Base-by-base conservation (phyloP, 2,113 vertebrate genomes). In the Oreochromis tanganicae region DNA sequence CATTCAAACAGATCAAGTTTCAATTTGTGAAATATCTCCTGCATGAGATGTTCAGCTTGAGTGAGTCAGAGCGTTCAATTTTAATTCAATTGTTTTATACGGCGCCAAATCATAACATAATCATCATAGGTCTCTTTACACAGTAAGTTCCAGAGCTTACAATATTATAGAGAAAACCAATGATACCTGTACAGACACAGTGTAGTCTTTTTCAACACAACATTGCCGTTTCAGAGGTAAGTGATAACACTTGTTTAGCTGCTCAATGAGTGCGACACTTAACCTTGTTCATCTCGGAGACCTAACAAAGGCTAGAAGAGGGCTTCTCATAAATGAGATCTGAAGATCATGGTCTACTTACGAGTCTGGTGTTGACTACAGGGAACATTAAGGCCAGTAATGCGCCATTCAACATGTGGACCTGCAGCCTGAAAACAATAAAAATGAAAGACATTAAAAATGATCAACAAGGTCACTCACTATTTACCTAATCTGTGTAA, bases 331-430 rank as follows among this genome's bases (percentile, higher is more conserved):
- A 21, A 43, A n/a, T 27, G 34, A 84, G n/a, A 78, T 34, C 8
- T 36, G 21, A 17, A 27, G 21, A 52, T 19, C 21, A 16, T 3
- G 0, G 63, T 5, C 38, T 86, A 97, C 98, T 98, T 94, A 99
- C 99, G 97, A 99, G 94, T 84, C 99, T 96, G 1, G 99, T 99
- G 93, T 99, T 99, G 93, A 99, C 97, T 19, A 99, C 98, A 38
- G 99, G 99, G 88, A 99, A 99, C 86, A 99, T 96, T 88, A 99
- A 86, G 11, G 98, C 98, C 92, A 99, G 87, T 38, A 99, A 96
- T 0, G 99, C 99, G 2, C 99, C 99, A 71, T 99, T 99, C 89
- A 99, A 91, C 98, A 99, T 99, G 81, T 99, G 98, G 94, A 99
- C 98, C 94, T 99, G 99, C 55, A 99, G 93, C 96, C 99, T 99